Conservation (phyloP, 2,888 invertebrate genomes). For the Drosophila dives region DNA sequence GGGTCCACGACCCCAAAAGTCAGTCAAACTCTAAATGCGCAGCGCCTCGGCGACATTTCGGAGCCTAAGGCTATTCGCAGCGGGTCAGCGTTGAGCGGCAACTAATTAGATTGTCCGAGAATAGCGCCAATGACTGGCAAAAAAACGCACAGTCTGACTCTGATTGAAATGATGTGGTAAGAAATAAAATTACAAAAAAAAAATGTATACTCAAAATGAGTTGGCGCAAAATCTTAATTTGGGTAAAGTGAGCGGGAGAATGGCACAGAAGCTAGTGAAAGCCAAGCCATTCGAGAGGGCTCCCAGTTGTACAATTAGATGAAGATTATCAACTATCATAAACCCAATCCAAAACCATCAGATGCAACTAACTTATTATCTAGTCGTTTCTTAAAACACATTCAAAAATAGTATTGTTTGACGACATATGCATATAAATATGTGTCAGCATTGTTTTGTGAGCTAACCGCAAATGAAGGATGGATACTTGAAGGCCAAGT, state of each 20-base stretch:
- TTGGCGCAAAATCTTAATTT: constrained; percentile 42
- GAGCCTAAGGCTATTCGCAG: constrained; percentile 3
- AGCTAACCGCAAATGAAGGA: constrained; percentile 10
- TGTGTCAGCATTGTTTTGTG: background rate
- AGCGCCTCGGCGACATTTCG: constrained; percentile 15
- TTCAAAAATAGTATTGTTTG: background rate
- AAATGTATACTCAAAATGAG: constrained; percentile 36
- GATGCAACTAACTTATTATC: no score
- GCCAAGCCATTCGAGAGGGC: background rate
- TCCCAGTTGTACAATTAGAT: background rate
- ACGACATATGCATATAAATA: background rate
- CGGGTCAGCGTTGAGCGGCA: constrained; percentile 30
- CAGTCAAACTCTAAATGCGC: constrained; percentile 33
- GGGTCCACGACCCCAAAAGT: constrained; percentile 31
- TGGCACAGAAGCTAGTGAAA: constrained; percentile 6
- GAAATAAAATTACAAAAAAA: constrained; percentile 7
- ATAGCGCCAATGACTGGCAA: constrained; percentile 40
- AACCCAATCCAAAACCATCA: background rate
- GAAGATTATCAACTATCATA: background rate
- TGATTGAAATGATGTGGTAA: constrained; percentile 59
- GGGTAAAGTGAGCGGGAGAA: constrained; percentile 13
- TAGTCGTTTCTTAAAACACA: background rate
- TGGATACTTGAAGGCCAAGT: constrained; percentile 7
- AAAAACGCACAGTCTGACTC: constrained; percentile 22
- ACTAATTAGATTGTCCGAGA: constrained; percentile 38